Evolutionary conservation across 2,113 vertebrate genomes (phyloP).

Genomic region (Nesoenas mayeri): DNA sequence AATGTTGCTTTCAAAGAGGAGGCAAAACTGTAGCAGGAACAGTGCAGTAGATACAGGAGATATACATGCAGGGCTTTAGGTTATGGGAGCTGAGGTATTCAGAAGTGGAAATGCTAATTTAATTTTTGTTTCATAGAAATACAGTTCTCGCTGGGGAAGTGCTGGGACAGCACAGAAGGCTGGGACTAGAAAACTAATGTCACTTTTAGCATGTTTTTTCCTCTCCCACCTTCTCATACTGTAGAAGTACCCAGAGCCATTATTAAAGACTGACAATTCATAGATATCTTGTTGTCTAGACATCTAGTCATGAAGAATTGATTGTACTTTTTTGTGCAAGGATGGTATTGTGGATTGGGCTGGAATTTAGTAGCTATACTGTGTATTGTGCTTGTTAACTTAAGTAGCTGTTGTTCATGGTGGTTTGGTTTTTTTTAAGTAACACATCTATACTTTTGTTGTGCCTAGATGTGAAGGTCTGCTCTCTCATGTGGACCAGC

Average conservation of each 20-base stretch:
- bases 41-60: not conserved
- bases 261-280: not conserved
- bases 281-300: not conserved
- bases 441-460: not conserved
- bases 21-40: not conserved
- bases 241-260: not conserved
- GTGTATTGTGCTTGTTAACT: not conserved
- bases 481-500: not conserved
- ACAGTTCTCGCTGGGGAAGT: not conserved
- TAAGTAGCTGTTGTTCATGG: not conserved
- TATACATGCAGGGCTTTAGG: not conserved
- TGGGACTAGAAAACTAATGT: not conserved
- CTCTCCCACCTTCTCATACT: not conserved
- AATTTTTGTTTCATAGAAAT: not conserved
- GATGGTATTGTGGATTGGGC: not conserved
- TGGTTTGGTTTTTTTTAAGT: not conserved
- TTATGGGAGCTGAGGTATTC: not conserved
- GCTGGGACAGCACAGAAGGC: not conserved
- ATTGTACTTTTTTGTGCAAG: not conserved
- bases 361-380: not conserved
- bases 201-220: not conserved
- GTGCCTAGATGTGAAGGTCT: not conserved
- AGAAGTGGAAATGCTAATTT: not conserved
- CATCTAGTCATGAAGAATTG: not conserved
- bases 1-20: not conserved